A percentile compares a stretch with the other conserved stretches of the same genome.
Conservation (phyloP, 2,888 invertebrate genomes). For the Protonemura montana region DNA sequence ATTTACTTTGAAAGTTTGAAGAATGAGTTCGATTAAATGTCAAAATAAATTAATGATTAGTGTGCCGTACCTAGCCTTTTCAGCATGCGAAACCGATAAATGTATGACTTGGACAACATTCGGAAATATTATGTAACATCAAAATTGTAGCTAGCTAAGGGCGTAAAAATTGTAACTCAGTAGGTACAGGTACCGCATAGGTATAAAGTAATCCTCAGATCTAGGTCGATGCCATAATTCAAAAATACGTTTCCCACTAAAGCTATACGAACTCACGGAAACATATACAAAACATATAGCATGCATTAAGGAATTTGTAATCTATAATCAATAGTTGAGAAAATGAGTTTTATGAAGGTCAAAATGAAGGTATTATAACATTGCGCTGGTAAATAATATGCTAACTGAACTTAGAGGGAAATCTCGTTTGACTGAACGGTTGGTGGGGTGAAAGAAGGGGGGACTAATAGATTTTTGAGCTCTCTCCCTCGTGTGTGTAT, state of each 20-base stretch:
- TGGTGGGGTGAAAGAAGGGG: not conserved
- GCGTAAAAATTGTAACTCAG: not conserved
- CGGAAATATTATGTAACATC: not conserved
- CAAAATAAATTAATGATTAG: slow-evolving; percentile 34
- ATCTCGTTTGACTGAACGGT: not conserved
- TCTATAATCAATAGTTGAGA: not conserved
- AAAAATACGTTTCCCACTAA: not conserved
- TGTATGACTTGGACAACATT: not conserved
- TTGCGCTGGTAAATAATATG: not conserved
- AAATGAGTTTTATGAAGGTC: not conserved
- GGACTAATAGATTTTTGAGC: not conserved
- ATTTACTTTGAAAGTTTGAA: not conserved
- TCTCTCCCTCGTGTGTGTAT: too few relatives aligned
- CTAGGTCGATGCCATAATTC: not conserved
- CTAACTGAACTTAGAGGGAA: not conserved
- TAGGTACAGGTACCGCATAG: too few relatives aligned
- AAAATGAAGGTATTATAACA: not conserved
- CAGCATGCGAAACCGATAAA: not conserved
- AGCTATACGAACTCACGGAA: not conserved
- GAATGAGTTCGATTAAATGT: slow-evolving; percentile 23
- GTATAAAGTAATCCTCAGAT: not conserved
- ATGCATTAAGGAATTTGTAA: not conserved
- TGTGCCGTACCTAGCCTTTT: not conserved
- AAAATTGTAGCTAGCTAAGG: not conserved
- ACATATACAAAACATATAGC: not conserved